Evolutionary conservation across 2,888 invertebrate genomes (phyloP).

Genomic region (Melanostoma scalare): DNA sequence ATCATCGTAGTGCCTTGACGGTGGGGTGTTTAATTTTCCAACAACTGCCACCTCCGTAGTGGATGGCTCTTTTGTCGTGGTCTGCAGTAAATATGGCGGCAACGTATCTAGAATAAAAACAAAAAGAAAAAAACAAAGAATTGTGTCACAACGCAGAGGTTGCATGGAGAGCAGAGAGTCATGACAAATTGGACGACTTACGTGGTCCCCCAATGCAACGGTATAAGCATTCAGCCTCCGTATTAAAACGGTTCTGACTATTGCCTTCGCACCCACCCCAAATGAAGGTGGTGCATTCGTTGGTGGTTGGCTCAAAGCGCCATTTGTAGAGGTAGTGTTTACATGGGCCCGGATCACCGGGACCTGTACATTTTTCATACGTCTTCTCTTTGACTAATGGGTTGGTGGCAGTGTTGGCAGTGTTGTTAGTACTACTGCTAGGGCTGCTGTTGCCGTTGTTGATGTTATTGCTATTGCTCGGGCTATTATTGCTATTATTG

Average conservation of each 20-base stretch:
- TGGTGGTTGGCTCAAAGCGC: constrained; percentile 85
- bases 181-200: constrained; percentile 78
- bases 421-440: constrained; percentile 75
- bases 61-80: constrained; percentile 83
- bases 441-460: constrained; percentile 37
- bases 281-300: constrained; percentile 85
- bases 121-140: constrained; percentile 30
- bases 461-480: constrained; percentile 9
- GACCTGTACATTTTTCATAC: constrained; percentile 81
- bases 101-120: constrained; percentile 82
- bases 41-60: constrained; percentile 81
- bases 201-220: constrained; percentile 85
- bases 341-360: constrained; percentile 84
- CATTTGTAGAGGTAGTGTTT: constrained; percentile 87
- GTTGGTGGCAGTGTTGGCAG: constrained; percentile 72
- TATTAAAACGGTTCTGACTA: constrained; percentile 86
- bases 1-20: constrained; percentile 74
- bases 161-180: background rate
- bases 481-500: constrained; percentile 70
- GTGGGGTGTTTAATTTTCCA: constrained; percentile 76
- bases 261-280: constrained; percentile 89
- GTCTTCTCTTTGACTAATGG: constrained; percentile 78
- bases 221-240: constrained; percentile 86
- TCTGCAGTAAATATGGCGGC: constrained; percentile 83
- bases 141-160: constrained; percentile 21